Base-by-base conservation (phyloP, 2,888 invertebrate genomes). In the Patella depressa region DNA sequence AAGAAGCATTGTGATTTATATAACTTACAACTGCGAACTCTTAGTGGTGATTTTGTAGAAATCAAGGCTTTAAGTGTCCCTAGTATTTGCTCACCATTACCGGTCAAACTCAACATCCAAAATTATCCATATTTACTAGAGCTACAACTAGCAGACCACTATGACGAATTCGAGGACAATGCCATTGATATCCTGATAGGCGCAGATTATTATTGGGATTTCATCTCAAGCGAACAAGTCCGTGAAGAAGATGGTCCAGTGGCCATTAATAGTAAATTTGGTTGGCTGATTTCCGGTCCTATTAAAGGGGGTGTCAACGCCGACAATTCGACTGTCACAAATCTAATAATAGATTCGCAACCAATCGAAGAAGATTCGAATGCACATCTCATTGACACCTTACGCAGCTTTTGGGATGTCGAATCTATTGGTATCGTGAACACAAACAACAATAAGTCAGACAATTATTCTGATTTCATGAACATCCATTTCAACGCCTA, bases 341-440 rank as follows among this genome's bases (percentile, higher is more conserved):
- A n/a, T n/a, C n/a, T n/a, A n/a, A n/a, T n/a, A 9, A 65, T 65
- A 17, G 59, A 65, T 19, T 17, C 9, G 9, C 59, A 65, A 65
- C 9, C 2, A 19, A 59, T 59, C 15, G n/a, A 34, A 9, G 14
- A 19, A 24, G 45, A 71, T 45, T 15, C 29, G 45, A 1, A 45
- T 45, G 7, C 29, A 34, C 15, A 29, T 34, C 71, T 71, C 9
- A 45, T 71, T 29, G 24, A 71, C 19, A 29, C 29, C 15, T 71
- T 71, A 14, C 53, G 24, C 14, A 14, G 15, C 14, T 72, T 72
- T 53, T 72, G 72, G 54, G 54, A 72, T 53, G n/a, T 53, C 14
- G 54, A 72, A 53, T 53, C 72, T 34, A 72, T 72, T 53, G 72
- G 72, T 19, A 55, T 72, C 5, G 14, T 24, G 5, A 29, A 54